Base-by-base conservation (phyloP, 2,888 invertebrate genomes). In the Dynastes tityus region DNA sequence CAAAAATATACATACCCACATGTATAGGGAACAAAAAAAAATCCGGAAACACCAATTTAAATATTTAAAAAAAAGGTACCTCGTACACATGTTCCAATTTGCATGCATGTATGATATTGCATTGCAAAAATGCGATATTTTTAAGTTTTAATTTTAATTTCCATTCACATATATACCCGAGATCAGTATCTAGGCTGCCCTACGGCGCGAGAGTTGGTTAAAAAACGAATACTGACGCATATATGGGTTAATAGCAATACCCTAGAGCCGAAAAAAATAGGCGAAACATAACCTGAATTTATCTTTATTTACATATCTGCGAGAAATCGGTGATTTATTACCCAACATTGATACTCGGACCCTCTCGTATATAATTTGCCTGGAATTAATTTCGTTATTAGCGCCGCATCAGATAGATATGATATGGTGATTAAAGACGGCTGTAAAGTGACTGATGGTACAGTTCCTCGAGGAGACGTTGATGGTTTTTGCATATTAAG, bases 281-380 rank as follows among this genome's bases (percentile, higher is more conserved):
- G 65, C 40, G 65, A 65, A 65, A 65, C 40, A 65, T 65, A 65
- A 65, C 45, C 65, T 45, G 65, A 51, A 73, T 58, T 55, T 58
- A 53, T 58, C 53, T 73, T 58, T 73, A 73, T 73, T 73, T 58
- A 73, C 73, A 58, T 73, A 73, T 73, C 58, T 65, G 65, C 40
- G 40, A 71, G 53, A 73, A 73, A 73, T 73, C 27, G 22, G 29
- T 73, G 73, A 73, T 73, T 73, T 73, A 73, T 73, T 55, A 58
- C 53, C 58, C 9, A 40, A 65, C 40, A 40, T 16, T 40, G 65
- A 65, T 65, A 65, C 32, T 40, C 65, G 13, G 27, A 11, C 53
- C 16, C 32, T 32, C 32, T 3, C 16, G 16, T 11, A 40, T 65
- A 32, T 65, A 65, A 65, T 65, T 65, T 65, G 32, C 65, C 40